phyloP scores from a whole-genome alignment of 1,140 invertebrate species.

The Meteorus sp. region DNA sequence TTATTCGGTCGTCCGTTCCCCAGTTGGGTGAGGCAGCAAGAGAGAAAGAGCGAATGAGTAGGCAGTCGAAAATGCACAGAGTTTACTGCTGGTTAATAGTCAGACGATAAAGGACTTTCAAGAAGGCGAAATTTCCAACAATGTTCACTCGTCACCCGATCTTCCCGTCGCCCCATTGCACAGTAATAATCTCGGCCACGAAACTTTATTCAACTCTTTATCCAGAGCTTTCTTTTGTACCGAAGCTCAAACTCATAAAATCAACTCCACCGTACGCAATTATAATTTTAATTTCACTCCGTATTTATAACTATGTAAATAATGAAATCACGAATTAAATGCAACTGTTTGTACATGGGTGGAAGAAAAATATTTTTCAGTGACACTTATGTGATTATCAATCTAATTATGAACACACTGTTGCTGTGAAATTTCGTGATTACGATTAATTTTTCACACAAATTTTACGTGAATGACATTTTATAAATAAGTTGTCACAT shows the following conservation, averaged over 20 bases:
- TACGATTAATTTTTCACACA: too few relatives aligned
- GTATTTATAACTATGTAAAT: too few relatives aligned
- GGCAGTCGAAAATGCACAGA: background rate
- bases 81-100: constrained; percentile 16
- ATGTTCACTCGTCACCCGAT: background rate
- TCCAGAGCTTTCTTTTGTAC: background rate
- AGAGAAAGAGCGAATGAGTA: background rate
- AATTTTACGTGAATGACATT: too few relatives aligned
- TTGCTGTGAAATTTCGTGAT: too few relatives aligned
- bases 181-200: background rate
- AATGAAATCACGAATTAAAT: too few relatives aligned
- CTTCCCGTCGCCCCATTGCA: background rate
- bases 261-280: too few relatives aligned
- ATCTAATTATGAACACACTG: too few relatives aligned
- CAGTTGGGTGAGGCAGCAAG: background rate
- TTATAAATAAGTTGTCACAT: too few relatives aligned
- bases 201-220: constrained; percentile 4
- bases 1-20: constrained; percentile 16
- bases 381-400: too few relatives aligned
- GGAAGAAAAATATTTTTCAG: background rate
- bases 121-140: background rate
- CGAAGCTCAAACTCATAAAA: background rate
- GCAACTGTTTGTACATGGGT: too few relatives aligned
- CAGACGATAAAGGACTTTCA: constrained; percentile 1
- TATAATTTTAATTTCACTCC: too few relatives aligned